Conservation (phyloP, 2,888 invertebrate genomes). For the Elaeidobius kamerunicus region DNA sequence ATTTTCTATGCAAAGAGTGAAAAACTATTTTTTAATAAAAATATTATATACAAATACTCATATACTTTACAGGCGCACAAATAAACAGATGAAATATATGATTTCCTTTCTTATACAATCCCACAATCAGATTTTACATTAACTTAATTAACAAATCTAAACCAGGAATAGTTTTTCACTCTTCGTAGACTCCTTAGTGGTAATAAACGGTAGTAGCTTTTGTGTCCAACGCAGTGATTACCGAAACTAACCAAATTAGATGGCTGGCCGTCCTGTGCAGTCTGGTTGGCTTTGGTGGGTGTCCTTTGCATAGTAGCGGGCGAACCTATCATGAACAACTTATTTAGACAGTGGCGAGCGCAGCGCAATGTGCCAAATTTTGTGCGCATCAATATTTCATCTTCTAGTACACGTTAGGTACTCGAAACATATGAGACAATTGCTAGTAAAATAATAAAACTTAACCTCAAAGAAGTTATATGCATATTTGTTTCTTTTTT, state of each 20-base stretch:
- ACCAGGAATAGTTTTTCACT: slow-evolving; percentile 7
- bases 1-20: too few relatives aligned
- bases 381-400: slow-evolving; percentile 9
- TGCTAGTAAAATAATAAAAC: neutral
- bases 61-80: too few relatives aligned
- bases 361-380: slow-evolving; percentile 48
- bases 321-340: slow-evolving; percentile 50
- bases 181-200: too few relatives aligned
- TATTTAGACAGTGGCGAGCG: slow-evolving; percentile 49
- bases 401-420: slow-evolving; percentile 1
- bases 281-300: slow-evolving; percentile 47
- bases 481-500: neutral
- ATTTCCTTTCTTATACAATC: too few relatives aligned
- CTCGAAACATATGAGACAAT: neutral
- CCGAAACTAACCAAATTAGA: slow-evolving; percentile 47
- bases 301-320: slow-evolving; percentile 50
- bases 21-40: too few relatives aligned
- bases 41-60: too few relatives aligned
- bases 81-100: too few relatives aligned
- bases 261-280: slow-evolving; percentile 42
- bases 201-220: slow-evolving; percentile 9
- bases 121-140: too few relatives aligned
- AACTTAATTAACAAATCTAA: too few relatives aligned
- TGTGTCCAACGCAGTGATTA: slow-evolving; percentile 18
- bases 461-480: slow-evolving; percentile 8